Conservation (phyloP, 2,888 invertebrate species). For the Ophion ellenae region DNA sequence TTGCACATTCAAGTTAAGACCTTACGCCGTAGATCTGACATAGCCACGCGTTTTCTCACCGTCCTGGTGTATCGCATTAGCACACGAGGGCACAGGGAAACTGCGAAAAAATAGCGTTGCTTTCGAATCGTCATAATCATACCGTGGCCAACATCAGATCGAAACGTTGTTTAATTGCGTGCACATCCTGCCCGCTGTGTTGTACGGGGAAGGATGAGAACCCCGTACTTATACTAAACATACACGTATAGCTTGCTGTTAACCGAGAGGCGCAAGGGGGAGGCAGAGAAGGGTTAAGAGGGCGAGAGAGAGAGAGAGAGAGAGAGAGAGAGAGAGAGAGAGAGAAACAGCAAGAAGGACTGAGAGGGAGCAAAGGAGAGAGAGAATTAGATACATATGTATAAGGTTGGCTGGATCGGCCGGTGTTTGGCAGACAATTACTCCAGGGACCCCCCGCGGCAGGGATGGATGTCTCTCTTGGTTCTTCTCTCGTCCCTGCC, state of each 20-base stretch:
- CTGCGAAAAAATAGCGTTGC: too few species aligned
- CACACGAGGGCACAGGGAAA: too few species aligned
- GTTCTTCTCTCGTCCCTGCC: slow-evolving; percentile 65
- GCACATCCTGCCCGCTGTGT: not conserved
- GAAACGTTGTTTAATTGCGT: too few species aligned
- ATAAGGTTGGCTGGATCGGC: slow-evolving; percentile 74
- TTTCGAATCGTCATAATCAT: too few species aligned
- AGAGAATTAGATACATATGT: slow-evolving; percentile 29
- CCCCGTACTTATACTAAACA: slow-evolving; percentile 70
- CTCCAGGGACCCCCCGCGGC: slow-evolving; percentile 81
- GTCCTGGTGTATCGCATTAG: too few species aligned
- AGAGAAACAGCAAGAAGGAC: not conserved
- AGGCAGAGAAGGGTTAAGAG: not conserved
- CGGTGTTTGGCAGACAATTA: slow-evolving; percentile 82
- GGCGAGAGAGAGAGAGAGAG: slow-evolving; percentile 33
- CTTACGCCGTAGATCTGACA: too few species aligned
- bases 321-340: slow-evolving; percentile 41
- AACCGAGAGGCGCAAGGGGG: slow-evolving; percentile 71
- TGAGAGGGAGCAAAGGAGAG: not conserved
- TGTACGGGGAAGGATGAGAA: slow-evolving; percentile 71
- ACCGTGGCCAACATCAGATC: too few species aligned
- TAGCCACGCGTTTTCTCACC: too few species aligned
- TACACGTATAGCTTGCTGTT: slow-evolving; percentile 72
- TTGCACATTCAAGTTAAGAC: too few species aligned
- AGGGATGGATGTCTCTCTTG: slow-evolving; percentile 82